Conservation (phyloP, 53 echinoderm and acorn worm species). For the Paracentrotus lividus region DNA sequence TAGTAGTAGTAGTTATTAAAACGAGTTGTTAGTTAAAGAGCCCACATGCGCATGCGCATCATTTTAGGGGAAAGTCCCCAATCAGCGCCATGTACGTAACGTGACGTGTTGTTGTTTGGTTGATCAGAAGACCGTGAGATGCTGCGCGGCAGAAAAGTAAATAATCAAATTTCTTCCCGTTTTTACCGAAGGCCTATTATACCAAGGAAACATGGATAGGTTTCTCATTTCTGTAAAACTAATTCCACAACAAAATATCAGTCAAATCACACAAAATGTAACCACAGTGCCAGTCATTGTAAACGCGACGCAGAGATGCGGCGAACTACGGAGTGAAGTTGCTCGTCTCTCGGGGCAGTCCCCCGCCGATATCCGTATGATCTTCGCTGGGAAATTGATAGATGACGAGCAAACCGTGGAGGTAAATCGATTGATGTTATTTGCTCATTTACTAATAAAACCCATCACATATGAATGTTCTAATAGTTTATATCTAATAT, state of each 20-base stretch:
- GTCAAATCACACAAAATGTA: too few species aligned
- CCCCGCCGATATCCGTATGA: constrained; percentile 68
- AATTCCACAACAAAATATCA: not conserved
- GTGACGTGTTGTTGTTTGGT: too few species aligned
- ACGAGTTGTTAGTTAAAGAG: too few species aligned
- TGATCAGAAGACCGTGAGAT: too few species aligned
- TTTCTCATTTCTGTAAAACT: constrained; percentile 27
- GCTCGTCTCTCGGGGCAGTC: constrained; percentile 61
- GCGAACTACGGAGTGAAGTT: constrained; percentile 39
- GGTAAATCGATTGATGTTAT: too few species aligned
- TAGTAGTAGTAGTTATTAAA: too few species aligned
- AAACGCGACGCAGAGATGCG: not conserved
- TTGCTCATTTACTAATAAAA: too few species aligned
- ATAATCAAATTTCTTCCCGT: not conserved
- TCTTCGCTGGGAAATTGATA: constrained; percentile 78
- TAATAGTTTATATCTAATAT: too few species aligned
- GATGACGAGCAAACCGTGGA: constrained; percentile 66
- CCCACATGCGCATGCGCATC: too few species aligned
- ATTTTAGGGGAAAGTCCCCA: too few species aligned
- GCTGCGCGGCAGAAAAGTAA: not conserved
- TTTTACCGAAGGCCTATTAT: not conserved
- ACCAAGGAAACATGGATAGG: not conserved
- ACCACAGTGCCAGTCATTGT: not conserved
- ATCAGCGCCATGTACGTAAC: too few species aligned
- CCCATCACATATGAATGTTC: too few species aligned